These are phyloP conservation scores for Oopsacas minuta DNA, from an alignment of 37 sponge, comb jelly and placozoan genomes.

Conservation along the genomic window DNA sequence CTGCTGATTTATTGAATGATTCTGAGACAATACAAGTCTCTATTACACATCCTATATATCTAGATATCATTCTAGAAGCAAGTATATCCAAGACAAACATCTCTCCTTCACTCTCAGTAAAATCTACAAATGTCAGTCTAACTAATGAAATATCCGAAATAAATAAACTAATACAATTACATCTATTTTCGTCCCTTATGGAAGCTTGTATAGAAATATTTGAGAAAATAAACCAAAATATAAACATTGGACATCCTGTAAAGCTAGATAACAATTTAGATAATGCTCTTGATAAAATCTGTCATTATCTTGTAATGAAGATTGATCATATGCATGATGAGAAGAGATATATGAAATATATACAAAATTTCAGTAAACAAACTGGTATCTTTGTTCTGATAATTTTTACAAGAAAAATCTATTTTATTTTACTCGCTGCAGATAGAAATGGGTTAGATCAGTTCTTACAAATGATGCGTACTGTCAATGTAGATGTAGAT, in stretches of 20 bases:
- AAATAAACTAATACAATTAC: not conserved
- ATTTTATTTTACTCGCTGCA: conserved; percentile 21
- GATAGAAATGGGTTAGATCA: not conserved
- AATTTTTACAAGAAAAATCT: not conserved
- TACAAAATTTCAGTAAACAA: conserved; percentile 31
- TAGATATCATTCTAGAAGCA: not conserved
- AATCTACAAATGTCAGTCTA: not conserved
- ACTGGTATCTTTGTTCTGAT: conserved; percentile 2
- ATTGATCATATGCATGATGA: conserved; percentile 43
- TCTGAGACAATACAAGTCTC: not conserved
- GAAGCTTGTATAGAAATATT: not conserved
- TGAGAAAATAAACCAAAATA: not conserved
- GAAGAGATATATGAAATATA: conserved; percentile 22
- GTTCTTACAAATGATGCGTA: conserved; percentile 29
- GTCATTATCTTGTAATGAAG: not conserved
- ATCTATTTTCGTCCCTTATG: not conserved
- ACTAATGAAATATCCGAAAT: not conserved
- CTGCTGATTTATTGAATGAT: not conserved
- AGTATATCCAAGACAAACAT: not conserved
- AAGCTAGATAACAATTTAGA: not conserved
- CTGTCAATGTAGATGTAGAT: conserved; percentile 40
- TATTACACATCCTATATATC: not conserved
- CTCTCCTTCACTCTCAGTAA: not conserved
- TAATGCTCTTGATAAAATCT: not conserved
- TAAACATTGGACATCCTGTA: not conserved